Conservation (phyloP, 1,140 invertebrate species). For the Chrysomallon squamiferum region DNA sequence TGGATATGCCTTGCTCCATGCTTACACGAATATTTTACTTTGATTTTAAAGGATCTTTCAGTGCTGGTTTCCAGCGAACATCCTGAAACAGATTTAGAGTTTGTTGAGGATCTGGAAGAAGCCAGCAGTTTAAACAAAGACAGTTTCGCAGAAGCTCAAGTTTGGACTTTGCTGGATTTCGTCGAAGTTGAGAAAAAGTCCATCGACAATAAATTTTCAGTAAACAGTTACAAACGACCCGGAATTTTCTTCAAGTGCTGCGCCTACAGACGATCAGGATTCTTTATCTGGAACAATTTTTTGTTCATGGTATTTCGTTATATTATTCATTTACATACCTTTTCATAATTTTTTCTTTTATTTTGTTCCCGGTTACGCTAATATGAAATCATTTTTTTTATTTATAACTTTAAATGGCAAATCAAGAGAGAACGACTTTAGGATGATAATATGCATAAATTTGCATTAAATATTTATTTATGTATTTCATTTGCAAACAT, state of each 20-base stretch:
- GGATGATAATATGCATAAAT: too few species aligned
- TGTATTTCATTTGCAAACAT: too few species aligned
- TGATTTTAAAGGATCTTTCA: conserved; percentile 56
- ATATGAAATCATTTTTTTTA: too few species aligned
- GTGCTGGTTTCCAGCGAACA: conserved; percentile 43
- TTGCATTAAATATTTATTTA: too few species aligned
- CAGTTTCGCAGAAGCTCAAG: conserved; percentile 45
- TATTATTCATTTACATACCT: too few species aligned
- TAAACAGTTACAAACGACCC: conserved; percentile 33
- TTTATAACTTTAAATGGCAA: too few species aligned
- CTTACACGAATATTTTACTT: too few species aligned
- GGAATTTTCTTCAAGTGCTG: conserved; percentile 34
- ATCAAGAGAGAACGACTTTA: too few species aligned
- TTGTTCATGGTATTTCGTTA: conserved; percentile 42
- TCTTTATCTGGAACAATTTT: conserved; percentile 46
- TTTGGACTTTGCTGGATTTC: conserved; percentile 48
- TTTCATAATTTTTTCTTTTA: too few species aligned
- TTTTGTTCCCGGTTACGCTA: too few species aligned
- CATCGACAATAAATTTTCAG: conserved; percentile 35
- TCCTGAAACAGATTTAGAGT: conserved; percentile 31
- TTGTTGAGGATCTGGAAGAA: conserved; percentile 42
- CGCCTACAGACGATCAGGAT: conserved; percentile 32
- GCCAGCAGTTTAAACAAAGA: conserved; percentile 38
- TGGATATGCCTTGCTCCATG: too few species aligned
- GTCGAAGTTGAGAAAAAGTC: conserved; percentile 29